phyloP scores from a whole-genome alignment of 2,797 vertebrate genomes.

The Clarias pachynema region DNA sequence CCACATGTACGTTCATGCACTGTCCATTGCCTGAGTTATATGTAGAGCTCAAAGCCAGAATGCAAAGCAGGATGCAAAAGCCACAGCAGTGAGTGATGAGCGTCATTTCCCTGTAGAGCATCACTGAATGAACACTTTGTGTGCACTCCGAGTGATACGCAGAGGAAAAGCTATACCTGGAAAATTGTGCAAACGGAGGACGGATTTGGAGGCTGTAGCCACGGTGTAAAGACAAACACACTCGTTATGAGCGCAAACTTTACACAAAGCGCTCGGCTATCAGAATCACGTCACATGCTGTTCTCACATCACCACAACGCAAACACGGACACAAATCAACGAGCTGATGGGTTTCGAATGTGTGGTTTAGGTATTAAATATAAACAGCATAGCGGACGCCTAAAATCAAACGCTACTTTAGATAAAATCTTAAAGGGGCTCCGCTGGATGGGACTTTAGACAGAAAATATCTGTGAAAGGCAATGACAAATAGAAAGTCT shows the following conservation, averaged over 20 bases:
- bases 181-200: slow-evolving; percentile 34
- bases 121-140: slow-evolving; percentile 64
- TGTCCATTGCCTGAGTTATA: slow-evolving; percentile 2
- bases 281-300: not conserved
- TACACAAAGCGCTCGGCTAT: not conserved
- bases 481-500: not conserved
- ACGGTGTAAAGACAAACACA: not conserved
- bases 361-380: not conserved
- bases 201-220: not conserved
- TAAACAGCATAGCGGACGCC: not conserved
- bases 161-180: slow-evolving; percentile 50
- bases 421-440: not conserved
- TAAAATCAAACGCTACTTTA: not conserved
- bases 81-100: slow-evolving; percentile 57
- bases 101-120: slow-evolving; percentile 64
- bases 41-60: slow-evolving; percentile 56
- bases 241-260: not conserved
- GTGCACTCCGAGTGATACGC: slow-evolving; percentile 38
- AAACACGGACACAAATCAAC: not conserved
- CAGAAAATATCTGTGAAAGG: not conserved
- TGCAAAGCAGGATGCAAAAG: slow-evolving; percentile 81
- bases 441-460: not conserved
- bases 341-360: not conserved
- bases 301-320: not conserved
- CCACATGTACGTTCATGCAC: not conserved